Evolutionary conservation across 1,140 invertebrate species (phyloP), one percentile per base, ranked within the genome.

Genomic region (Lepidurus couesii): DNA sequence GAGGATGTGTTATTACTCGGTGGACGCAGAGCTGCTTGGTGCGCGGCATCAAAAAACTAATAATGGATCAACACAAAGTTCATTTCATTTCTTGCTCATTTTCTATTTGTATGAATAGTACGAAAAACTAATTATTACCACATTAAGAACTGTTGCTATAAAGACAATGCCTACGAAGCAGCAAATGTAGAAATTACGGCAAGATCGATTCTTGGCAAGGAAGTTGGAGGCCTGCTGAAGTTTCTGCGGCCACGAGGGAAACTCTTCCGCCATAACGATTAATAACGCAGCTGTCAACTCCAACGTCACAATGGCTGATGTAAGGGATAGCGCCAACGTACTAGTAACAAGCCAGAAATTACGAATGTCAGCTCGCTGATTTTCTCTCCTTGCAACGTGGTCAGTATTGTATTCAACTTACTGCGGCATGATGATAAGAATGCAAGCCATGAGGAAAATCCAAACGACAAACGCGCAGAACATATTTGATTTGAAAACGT

Each of bases 401-500:
- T n/a, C 13, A 21, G n/a, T 42, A 78, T 7, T 73, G 34, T 24
- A 34, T 44, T 21, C 42, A 34, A 47, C 89, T 87, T 85, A 93
- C 92, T 89, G 88, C 42, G 90, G 92, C 80, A 94, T 89, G 81
- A 95, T 92, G 73, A 93, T 88, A 24, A 89, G 87, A 82, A 95
- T 92, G 78, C 92, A 91, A 43, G 91, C 86, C 16, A 93, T 91
- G 43, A 97, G 94, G 83, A 96, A 94, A 44, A 96, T 85, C 93
- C 95, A 96, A 76, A 97, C 91, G 78, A 96, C 90, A 83, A 94
- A 91, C 81, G 95, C 95, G 85, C 95, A 97, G 81, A 95, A 89
- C 87, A 97, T 93, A 84, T 97, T 97, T 7, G 95, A 97, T 83
- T 94, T 95, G 86, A 96, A 96, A 90, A 96, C 95, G 81, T 94